A percentile compares a stretch with the other conserved stretches of the same genome.
These are phyloP conservation scores for Muschampia plurimacula DNA, from an alignment of 2,888 invertebrate species.

Conservation along the genomic window DNA sequence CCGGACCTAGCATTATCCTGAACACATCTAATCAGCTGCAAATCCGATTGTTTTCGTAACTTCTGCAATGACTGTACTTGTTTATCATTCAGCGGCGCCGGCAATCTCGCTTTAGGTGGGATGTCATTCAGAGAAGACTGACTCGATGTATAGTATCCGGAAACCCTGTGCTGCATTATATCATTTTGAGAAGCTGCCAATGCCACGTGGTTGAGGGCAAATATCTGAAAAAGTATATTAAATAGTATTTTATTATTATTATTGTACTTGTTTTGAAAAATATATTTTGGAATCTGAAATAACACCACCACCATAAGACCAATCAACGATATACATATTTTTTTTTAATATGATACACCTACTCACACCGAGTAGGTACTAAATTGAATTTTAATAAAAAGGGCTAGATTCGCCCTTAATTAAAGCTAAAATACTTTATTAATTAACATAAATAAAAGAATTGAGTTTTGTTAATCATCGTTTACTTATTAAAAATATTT, in stretches of 20 bases:
- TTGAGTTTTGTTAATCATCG: too few relatives aligned
- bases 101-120: slow-evolving; percentile 64
- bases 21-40: slow-evolving; percentile 94
- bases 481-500: too few relatives aligned
- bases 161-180: slow-evolving; percentile 92
- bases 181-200: slow-evolving; percentile 88
- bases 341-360: too few relatives aligned
- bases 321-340: too few relatives aligned
- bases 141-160: slow-evolving; percentile 95
- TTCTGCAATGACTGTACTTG: slow-evolving; percentile 90
- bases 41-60: slow-evolving; percentile 94
- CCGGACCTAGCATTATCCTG: slow-evolving; percentile 95
- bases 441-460: too few relatives aligned
- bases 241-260: slow-evolving; percentile 1
- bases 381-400: too few relatives aligned
- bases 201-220: slow-evolving; percentile 86
- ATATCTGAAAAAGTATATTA: slow-evolving; percentile 78
- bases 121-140: slow-evolving; percentile 87
- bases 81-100: slow-evolving; percentile 86
- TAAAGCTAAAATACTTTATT: too few relatives aligned
- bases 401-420: too few relatives aligned
- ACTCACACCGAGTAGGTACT: too few relatives aligned
- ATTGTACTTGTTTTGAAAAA: too few relatives aligned
- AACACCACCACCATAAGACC: too few relatives aligned
- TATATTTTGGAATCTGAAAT: too few relatives aligned